Conservation (phyloP, 2,113 vertebrate genomes). For the Trachemys scripta region DNA sequence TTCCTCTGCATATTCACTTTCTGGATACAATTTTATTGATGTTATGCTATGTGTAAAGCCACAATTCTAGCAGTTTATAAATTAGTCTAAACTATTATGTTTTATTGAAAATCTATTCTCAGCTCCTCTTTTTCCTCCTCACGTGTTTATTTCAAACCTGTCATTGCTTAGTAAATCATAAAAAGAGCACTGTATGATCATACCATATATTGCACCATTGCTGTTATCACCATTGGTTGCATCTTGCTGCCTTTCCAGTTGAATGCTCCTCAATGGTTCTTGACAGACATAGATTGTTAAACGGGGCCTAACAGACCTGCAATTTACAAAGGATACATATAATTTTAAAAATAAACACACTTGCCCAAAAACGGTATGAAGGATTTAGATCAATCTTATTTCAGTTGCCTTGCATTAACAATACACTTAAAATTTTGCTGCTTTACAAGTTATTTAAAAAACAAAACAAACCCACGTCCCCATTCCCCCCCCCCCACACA, state of each 20-base stretch:
- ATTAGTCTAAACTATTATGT: background rate
- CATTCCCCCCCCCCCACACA: too few species aligned
- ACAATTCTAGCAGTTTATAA: background rate
- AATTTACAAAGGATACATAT: accelerated
- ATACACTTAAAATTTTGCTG: background rate
- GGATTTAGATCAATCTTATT: background rate
- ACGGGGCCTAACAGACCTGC: slow-evolving; percentile 91
- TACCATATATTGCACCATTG: slow-evolving; percentile 88
- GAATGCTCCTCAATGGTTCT: slow-evolving; percentile 80
- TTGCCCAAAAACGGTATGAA: background rate
- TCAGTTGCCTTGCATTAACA: background rate
- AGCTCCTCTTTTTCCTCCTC: accelerated
- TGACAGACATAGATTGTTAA: slow-evolving; percentile 92
- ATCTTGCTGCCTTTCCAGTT: slow-evolving; percentile 82
- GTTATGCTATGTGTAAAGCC: background rate
- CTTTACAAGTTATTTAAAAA: background rate
- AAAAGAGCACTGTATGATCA: accelerated
- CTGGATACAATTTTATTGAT: accelerated
- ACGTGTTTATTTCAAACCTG: accelerated
- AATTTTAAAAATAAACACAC: background rate
- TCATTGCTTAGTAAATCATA: too few species aligned
- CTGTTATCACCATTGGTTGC: slow-evolving; percentile 80
- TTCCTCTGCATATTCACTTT: background rate
- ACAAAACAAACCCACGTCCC: background rate
- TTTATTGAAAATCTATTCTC: background rate